These are phyloP conservation scores for Noturus placidus DNA, from an alignment of 2,113 vertebrate genomes.

Conservation along the genomic window DNA sequence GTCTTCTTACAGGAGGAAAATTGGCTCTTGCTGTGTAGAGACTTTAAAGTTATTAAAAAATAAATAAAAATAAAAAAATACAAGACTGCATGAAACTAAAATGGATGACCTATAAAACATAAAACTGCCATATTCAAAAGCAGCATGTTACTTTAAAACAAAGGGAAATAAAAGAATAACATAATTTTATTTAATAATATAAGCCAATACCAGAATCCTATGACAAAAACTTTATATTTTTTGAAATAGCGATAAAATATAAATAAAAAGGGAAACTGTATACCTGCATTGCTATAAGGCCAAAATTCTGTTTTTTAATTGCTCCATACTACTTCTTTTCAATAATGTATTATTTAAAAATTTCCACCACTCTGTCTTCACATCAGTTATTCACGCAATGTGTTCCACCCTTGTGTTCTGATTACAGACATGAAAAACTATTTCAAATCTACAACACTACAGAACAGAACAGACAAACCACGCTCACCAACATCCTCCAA, in stretches of 20 bases:
- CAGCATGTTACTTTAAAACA: constrained; percentile 77
- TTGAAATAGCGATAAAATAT: constrained; percentile 76
- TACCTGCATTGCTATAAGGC: constrained; percentile 79
- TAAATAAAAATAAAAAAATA: constrained; percentile 52
- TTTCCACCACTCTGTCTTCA: constrained; percentile 26
- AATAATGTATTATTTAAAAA: constrained; percentile 42
- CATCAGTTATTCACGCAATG: not conserved
- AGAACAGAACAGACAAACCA: not conserved
- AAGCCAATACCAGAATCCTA: constrained; percentile 74
- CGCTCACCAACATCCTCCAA: constrained; percentile 16
- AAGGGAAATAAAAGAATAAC: constrained; percentile 65
- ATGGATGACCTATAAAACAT: constrained; percentile 75
- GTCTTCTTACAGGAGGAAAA: constrained; percentile 64
- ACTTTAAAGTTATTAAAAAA: constrained; percentile 73
- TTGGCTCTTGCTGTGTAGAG: constrained; percentile 83
- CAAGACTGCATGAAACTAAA: constrained; percentile 84
- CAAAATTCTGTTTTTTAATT: constrained; percentile 63
- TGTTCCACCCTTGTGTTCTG: constrained; percentile 29
- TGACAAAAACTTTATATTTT: constrained; percentile 82
- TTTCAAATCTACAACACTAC: not conserved
- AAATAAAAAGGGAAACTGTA: constrained; percentile 74
- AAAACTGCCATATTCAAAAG: constrained; percentile 81
- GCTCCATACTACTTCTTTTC: constrained; percentile 33
- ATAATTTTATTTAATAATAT: constrained; percentile 79
- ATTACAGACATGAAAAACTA: constrained; percentile 22